These are phyloP conservation scores for Anniella stebbinsi DNA, from an alignment of 2,797 vertebrate genomes.

Conservation along the genomic window DNA sequence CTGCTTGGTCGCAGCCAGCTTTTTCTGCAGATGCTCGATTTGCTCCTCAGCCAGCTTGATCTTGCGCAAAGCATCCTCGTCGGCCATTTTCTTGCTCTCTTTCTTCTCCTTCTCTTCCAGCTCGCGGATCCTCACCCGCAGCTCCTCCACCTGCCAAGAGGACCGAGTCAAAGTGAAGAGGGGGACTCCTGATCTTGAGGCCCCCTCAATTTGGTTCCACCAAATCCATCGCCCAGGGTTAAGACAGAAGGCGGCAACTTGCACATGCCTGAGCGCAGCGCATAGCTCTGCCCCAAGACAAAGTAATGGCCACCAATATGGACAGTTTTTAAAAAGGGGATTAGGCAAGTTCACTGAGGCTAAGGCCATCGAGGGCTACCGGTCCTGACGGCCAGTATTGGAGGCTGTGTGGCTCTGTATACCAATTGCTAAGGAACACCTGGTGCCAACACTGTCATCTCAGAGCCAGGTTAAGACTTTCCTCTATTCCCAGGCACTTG, in stretches of 20 bases:
- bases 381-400: no score
- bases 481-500: no score
- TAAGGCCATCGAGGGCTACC: no score
- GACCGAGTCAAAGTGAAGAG: not conserved
- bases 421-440: no score
- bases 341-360: no score
- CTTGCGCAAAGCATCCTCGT: conserved; percentile 92
- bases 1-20: conserved; percentile 93
- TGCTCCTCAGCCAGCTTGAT: conserved; percentile 92
- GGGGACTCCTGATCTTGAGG: not conserved
- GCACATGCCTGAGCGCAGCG: not conserved
- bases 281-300: no score
- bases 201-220: not conserved
- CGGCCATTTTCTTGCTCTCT: conserved; percentile 93
- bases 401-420: no score
- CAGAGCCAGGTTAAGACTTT: no score
- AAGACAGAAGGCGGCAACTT: not conserved
- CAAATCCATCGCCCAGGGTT: not conserved
- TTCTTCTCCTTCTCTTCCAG: conserved; percentile 91
- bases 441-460: no score
- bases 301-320: no score
- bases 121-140: conserved; percentile 87
- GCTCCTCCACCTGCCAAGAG: conserved; percentile 86
- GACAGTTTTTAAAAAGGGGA: no score
- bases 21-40: conserved; percentile 93